Evolutionary conservation across 2,113 vertebrate species (phyloP).

Genomic region (Lates calcarifer): DNA sequence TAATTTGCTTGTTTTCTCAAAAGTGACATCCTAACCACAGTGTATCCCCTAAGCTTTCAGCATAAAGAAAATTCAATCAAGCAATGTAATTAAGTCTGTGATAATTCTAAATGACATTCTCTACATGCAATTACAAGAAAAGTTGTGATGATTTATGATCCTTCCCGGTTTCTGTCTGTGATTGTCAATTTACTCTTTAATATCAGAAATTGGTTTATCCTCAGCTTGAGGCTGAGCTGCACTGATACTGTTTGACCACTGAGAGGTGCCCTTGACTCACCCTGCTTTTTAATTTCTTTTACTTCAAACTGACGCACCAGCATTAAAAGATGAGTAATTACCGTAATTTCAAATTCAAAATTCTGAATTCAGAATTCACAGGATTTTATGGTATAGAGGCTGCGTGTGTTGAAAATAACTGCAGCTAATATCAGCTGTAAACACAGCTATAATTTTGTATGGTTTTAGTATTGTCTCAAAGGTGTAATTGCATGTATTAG

Average conservation of each 20-base stretch:
- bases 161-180: neutral
- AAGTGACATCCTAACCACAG: neutral
- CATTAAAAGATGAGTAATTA: neutral
- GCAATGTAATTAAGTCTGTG: neutral
- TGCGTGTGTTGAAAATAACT: neutral
- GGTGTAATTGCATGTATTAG: neutral
- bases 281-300: neutral
- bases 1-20: neutral
- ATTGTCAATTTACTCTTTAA: neutral
- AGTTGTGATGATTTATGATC: neutral
- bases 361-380: neutral
- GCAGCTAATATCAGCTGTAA: neutral
- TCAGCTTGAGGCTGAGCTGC: constrained; percentile 13
- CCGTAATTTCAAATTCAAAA: too few species aligned
- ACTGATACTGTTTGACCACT: constrained; percentile 45
- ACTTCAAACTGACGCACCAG: neutral
- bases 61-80: neutral
- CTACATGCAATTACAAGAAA: neutral
- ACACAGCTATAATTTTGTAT: too few species aligned
- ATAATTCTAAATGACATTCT: neutral
- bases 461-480: neutral
- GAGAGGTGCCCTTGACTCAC: constrained; percentile 16
- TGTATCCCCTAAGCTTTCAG: neutral
- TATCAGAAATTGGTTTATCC: neutral
- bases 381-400: neutral